These are phyloP conservation scores for Chiloscyllium plagiosum DNA, from an alignment of 2,113 vertebrate genomes.

Conservation along the genomic window DNA sequence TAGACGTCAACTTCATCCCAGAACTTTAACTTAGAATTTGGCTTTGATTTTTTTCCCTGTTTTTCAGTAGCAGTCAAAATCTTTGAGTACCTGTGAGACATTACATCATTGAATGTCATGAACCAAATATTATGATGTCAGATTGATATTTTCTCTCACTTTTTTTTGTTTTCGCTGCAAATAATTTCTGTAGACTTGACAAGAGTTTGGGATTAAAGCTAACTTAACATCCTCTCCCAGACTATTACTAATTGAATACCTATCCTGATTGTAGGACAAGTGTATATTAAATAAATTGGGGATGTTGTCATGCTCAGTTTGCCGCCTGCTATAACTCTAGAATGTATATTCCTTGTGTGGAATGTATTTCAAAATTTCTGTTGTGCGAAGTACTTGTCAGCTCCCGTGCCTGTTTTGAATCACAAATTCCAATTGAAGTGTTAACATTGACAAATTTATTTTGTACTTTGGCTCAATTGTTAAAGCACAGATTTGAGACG, in stretches of 20 bases:
- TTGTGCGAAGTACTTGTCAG: neutral
- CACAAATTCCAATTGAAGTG: neutral
- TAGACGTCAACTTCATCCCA: too few relatives aligned
- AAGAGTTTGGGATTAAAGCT: neutral
- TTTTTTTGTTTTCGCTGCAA: neutral
- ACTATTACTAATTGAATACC: neutral
- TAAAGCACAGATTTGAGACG: too few relatives aligned
- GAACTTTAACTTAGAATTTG: too few relatives aligned
- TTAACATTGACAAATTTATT: neutral
- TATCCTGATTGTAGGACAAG: neutral
- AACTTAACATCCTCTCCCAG: neutral
- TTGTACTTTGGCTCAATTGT: neutral
- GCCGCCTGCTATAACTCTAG: neutral
- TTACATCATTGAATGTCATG: neutral
- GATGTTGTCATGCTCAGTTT: neutral
- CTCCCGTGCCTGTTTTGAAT: neutral
- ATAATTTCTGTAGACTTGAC: neutral
- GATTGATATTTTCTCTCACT: neutral
- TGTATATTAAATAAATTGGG: neutral
- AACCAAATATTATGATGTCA: neutral
- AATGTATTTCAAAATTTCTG: neutral
- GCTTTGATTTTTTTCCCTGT: too few relatives aligned
- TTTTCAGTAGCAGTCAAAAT: too few relatives aligned
- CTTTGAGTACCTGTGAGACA: neutral
- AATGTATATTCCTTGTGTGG: neutral